These are phyloP conservation scores for Lasioglossum pauxillum DNA, from an alignment of 2,888 invertebrate species.

Conservation along the genomic window DNA sequence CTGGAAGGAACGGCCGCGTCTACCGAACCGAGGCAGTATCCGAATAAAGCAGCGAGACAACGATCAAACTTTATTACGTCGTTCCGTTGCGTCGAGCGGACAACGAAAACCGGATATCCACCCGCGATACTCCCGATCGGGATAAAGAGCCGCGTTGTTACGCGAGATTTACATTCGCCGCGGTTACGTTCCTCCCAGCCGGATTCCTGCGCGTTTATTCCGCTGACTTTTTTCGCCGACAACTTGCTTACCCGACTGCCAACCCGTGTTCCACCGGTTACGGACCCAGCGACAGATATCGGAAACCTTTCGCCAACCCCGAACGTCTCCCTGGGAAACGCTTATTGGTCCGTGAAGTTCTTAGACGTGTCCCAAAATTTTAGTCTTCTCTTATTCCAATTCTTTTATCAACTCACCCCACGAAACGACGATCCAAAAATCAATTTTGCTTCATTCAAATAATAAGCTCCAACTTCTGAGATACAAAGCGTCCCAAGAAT, in stretches of 20 bases:
- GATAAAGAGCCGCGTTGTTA: constrained; percentile 79
- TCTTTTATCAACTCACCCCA: no score
- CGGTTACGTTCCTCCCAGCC: constrained; percentile 32
- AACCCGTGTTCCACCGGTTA: constrained; percentile 66
- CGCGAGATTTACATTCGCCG: constrained; percentile 82
- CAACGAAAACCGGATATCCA: constrained; percentile 61
- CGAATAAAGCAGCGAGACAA: constrained; percentile 59
- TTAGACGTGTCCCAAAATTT: no score
- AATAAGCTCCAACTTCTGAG: no score
- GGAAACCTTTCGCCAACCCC: constrained; percentile 61
- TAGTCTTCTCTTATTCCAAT: no score
- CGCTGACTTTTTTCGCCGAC: constrained; percentile 47
- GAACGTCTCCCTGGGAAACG: neutral
- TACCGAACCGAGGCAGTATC: constrained; percentile 29
- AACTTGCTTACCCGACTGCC: constrained; percentile 74
- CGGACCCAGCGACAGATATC: constrained; percentile 75
- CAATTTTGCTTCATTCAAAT: no score
- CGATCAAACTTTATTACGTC: constrained; percentile 57
- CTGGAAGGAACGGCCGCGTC: neutral
- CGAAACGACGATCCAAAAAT: no score
- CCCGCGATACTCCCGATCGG: constrained; percentile 46
- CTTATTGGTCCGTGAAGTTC: neutral
- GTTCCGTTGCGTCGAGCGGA: constrained; percentile 28
- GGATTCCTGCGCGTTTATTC: constrained; percentile 52
- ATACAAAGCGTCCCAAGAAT: no score